These are phyloP conservation scores for cat (Felis catus) DNA, from an alignment of 2,113 vertebrate genomes.

Conservation along the genomic window F.catus_Fca126_mat1.0 CM031419.1:216156001-216156500, in stretches of 20 bases:
- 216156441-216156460: background rate
- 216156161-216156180: background rate
- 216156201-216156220: background rate
- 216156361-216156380: rapidly evolving
- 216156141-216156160: background rate
- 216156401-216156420: no score
- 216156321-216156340: no score
- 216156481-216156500: background rate
- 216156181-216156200: rapidly evolving
- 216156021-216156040: constrained; percentile 44
- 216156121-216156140: background rate
- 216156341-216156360: background rate
- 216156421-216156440: background rate
- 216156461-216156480: background rate
- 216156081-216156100: constrained; percentile 39
- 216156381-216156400: background rate
- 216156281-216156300: background rate
- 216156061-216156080: background rate
- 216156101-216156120: background rate
- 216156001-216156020: background rate
- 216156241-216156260: background rate
- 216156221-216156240: rapidly evolving
- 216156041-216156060: background rate
- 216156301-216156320: background rate
- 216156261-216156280: background rate